phyloP scores from a whole-genome alignment of 2,888 invertebrate genomes.

The Pseudoips prasinana region DNA sequence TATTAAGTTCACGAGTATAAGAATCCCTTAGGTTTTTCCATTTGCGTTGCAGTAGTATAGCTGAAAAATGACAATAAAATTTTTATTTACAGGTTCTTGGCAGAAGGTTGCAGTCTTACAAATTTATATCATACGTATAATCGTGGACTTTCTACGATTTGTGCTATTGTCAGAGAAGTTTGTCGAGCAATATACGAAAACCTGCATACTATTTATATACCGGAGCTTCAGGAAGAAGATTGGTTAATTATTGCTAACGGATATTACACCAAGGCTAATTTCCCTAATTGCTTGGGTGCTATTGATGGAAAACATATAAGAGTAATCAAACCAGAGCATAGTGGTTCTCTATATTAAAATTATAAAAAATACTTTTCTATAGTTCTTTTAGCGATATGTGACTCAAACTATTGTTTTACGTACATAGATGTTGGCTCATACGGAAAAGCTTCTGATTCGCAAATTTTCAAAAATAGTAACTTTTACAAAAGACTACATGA shows the following conservation, averaged over 20 bases:
- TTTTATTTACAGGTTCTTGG: conserved; percentile 2
- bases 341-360: conserved; percentile 17
- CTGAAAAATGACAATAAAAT: background rate
- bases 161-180: conserved; percentile 25
- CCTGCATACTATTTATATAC: conserved; percentile 12
- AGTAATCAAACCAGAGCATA: conserved; percentile 8
- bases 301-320: no score
- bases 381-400: conserved; percentile 22
- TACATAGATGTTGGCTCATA: conserved; percentile 17
- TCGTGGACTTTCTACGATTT: conserved; percentile 22
- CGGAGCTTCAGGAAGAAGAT: conserved; percentile 11
- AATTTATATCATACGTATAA: conserved; percentile 7
- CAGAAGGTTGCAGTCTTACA: conserved; percentile 3
- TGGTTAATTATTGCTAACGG: conserved; percentile 13
- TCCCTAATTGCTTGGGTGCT: conserved; percentile 10
- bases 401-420: conserved; percentile 22
- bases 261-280: conserved; percentile 7
- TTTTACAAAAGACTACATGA: conserved; percentile 9
- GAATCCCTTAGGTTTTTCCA: conserved; percentile 3
- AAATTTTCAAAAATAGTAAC: conserved; percentile 9
- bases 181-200: conserved; percentile 14
- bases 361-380: conserved; percentile 24
- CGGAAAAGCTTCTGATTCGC: conserved; percentile 7
- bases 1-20: conserved; percentile 4
- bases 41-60: conserved; percentile 3